Conservation (phyloP, 2,113 vertebrate species). For the Ciconia boyciana region DNA sequence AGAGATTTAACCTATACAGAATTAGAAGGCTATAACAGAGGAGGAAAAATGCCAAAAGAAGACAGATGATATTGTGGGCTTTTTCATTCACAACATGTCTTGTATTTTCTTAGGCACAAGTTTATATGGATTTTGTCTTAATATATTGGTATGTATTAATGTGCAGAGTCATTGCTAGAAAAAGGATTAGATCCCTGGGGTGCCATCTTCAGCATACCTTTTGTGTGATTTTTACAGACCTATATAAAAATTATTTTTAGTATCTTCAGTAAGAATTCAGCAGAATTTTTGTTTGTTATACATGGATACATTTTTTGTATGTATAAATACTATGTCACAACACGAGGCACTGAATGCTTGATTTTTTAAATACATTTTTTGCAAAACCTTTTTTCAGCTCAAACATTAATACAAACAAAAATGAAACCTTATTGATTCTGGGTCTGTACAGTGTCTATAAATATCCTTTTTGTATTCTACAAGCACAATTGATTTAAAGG, state of each 20-base stretch:
- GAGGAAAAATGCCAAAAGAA: background rate
- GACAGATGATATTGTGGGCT: background rate
- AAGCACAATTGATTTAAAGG: conserved; percentile 29
- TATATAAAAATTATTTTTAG: background rate
- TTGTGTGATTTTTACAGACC: conserved; percentile 23
- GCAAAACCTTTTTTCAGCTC: background rate
- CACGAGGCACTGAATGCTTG: background rate
- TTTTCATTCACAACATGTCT: background rate
- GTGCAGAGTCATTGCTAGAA: conserved; percentile 56
- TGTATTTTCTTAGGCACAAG: conserved; percentile 40
- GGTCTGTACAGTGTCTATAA: conserved; percentile 11
- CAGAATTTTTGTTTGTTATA: conserved; percentile 13
- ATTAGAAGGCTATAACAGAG: background rate
- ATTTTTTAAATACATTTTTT: background rate
- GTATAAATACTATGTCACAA: background rate
- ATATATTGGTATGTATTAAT: conserved; percentile 36
- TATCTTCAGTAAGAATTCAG: background rate
- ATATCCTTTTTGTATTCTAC: conserved; percentile 24
- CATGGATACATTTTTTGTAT: background rate
- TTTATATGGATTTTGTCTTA: conserved; percentile 36
- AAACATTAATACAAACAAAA: background rate
- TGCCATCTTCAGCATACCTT: conserved; percentile 63
- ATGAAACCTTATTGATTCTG: background rate
- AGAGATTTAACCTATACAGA: background rate
- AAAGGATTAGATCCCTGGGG: conserved; percentile 19